These are phyloP conservation scores for Cetoscarus ocellatus DNA, from an alignment of 2,797 vertebrate species.

Conservation along the genomic window DNA sequence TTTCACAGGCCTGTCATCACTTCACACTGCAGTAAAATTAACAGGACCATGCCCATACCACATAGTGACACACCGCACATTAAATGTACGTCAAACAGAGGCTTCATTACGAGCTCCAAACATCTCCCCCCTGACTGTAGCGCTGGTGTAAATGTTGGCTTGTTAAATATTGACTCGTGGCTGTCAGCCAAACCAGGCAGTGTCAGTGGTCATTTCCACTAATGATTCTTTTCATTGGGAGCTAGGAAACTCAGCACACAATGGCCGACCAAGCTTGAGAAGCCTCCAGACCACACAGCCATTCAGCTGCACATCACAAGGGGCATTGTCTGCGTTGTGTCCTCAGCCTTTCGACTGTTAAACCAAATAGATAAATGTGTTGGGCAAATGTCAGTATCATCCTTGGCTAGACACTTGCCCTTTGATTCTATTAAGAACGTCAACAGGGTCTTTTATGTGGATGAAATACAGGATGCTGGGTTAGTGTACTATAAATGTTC, in stretches of 20 bases:
- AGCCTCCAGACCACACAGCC: constrained; percentile 57
- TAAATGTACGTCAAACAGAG: constrained; percentile 17
- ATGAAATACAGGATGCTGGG: background rate
- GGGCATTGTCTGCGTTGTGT: constrained; percentile 66
- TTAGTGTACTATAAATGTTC: background rate
- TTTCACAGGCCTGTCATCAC: constrained; percentile 27
- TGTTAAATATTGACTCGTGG: constrained; percentile 75
- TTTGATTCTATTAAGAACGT: constrained; percentile 37
- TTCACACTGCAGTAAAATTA: constrained; percentile 8
- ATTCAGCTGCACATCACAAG: constrained; percentile 53
- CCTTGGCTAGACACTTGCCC: constrained; percentile 24
- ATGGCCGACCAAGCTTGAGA: constrained; percentile 55
- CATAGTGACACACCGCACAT: background rate
- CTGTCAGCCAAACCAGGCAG: constrained; percentile 54
- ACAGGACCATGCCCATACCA: constrained; percentile 3
- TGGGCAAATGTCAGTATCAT: constrained; percentile 52
- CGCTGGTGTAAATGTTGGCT: constrained; percentile 52
- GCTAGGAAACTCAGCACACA: constrained; percentile 69
- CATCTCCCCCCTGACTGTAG: constrained; percentile 36
- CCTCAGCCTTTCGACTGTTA: constrained; percentile 51
- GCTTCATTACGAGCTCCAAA: background rate
- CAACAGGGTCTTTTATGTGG: constrained; percentile 20
- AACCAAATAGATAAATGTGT: constrained; percentile 52
- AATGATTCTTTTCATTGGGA: constrained; percentile 72
- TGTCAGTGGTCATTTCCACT: constrained; percentile 73